Base-by-base conservation (phyloP, 1,140 invertebrate genomes). In the Sesamia nonagrioides region DNA sequence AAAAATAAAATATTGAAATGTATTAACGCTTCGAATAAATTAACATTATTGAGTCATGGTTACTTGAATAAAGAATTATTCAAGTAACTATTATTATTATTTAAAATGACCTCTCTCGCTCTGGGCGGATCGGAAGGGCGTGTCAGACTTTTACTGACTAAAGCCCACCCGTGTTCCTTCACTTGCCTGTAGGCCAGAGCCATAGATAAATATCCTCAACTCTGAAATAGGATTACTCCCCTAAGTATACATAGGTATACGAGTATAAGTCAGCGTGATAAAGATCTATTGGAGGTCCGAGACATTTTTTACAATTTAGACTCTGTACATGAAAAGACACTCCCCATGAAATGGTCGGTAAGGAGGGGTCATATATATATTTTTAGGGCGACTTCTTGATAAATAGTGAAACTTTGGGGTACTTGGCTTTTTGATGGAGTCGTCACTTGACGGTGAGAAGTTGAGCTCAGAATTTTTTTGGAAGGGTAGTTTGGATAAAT, bases 271-370 rank as follows among this genome's bases (percentile, higher is more conserved):
- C 27, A 58, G 0, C 18, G 11, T 18, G 15, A 56, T 73, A 73
- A 18, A 56, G 33, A 35, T 52, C 54, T 37, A 72, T 54, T 35
- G 6, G 48, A 33, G 50, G n/a, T 40, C 54, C 33, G 2, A 71
- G 37, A 50, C 45, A 71, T 71, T 73, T 73, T 56, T 73, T 58
- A 73, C 69, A 56, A 73, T 73, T 71, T 52, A 35, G 45, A 50
- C 15, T 35, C 11, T 11, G 2, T 61, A 73, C 69, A 73, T 13
- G 69, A 9, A 73, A 73, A 73, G 35, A 18, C 37, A 73, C 69
- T 73, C n/a, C 4, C 33, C 35, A 42, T 56, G 35, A 33, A 58
- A 73, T 40, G 52, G 33, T 13, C 35, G 18, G 17, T 73, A 56
- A 73, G 35, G 52, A 37, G 1, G 0, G n/a, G n/a, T 21, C 17